phyloP scores from a whole-genome alignment of 1,140 invertebrate genomes.

The Trigoniulus corallinus region DNA sequence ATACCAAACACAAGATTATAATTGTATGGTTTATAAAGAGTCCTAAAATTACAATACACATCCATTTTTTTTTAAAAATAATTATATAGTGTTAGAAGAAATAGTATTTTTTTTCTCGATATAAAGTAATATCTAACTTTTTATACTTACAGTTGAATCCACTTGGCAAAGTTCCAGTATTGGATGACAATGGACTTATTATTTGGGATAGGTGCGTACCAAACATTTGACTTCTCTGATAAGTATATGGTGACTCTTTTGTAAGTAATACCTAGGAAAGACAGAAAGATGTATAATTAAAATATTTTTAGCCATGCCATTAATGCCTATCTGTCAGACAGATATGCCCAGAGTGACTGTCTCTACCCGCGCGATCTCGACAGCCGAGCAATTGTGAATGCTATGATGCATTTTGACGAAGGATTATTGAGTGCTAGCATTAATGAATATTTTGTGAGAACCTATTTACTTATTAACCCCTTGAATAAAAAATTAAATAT shows the following conservation, averaged over 20 bases:
- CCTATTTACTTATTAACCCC: background rate
- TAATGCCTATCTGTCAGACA: background rate
- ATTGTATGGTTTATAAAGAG: too few species aligned
- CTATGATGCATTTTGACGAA: conserved; percentile 53
- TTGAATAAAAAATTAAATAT: conserved; percentile 8
- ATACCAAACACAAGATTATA: too few species aligned
- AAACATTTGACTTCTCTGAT: background rate
- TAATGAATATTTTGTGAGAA: background rate
- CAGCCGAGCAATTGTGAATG: conserved; percentile 23
- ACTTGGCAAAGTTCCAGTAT: conserved; percentile 12
- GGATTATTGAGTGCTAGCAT: conserved; percentile 34
- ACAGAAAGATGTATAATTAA: background rate
- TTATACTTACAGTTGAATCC: conserved; percentile 9
- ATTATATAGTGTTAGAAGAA: too few species aligned
- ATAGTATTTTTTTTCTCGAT: too few species aligned
- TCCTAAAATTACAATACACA: too few species aligned
- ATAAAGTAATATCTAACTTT: too few species aligned
- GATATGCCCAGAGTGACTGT: background rate
- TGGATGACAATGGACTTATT: conserved; percentile 13
- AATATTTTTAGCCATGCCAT: background rate
- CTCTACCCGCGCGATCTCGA: background rate
- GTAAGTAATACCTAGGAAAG: background rate
- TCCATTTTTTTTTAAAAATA: too few species aligned
- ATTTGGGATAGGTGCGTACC: conserved; percentile 9
- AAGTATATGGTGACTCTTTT: too few species aligned